Percentiles rank a stretch among this genome's conserved stretches.
These are phyloP conservation scores for Drosophila atripex DNA, from an alignment of 2,888 invertebrate genomes.

Conservation along the genomic window DNA sequence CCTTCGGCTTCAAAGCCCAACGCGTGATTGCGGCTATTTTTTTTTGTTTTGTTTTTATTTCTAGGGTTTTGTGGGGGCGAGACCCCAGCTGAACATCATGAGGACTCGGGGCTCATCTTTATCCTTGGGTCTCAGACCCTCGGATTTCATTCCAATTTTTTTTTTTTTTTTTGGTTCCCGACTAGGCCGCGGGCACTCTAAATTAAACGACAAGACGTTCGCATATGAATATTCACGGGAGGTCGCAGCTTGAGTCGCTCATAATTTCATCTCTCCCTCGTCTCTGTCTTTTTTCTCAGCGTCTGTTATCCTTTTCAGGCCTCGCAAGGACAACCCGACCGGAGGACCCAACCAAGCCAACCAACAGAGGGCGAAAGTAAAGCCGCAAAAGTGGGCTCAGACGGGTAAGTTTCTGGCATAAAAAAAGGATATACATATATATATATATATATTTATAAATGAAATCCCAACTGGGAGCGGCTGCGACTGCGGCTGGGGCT, in stretches of 20 bases:
- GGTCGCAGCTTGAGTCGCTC: conserved; percentile 26
- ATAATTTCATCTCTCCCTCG: conserved; percentile 20
- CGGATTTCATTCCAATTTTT: not conserved
- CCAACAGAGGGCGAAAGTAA: not conserved
- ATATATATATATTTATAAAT: not conserved
- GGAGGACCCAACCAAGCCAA: conserved; percentile 1
- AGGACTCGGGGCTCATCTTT: conserved; percentile 9
- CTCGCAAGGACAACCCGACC: conserved; percentile 15
- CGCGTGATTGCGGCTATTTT: conserved; percentile 20
- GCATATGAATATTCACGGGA: conserved; percentile 38
- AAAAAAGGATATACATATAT: not conserved
- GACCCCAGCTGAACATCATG: conserved; percentile 2
- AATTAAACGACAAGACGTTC: conserved; percentile 41
- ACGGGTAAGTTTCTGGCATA: conserved; percentile 43
- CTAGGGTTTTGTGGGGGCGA: not conserved
- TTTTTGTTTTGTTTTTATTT: not conserved
- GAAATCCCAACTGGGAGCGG: conserved; percentile 22
- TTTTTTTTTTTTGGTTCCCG: not conserved
- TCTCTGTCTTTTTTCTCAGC: not conserved
- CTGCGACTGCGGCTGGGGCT: conserved; percentile 27
- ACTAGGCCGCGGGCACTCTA: conserved; percentile 19
- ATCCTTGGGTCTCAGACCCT: not conserved
- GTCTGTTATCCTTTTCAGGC: conserved; percentile 7
- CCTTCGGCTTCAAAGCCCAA: conserved; percentile 10
- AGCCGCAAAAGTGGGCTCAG: conserved; percentile 13